A percentile compares a stretch with the other conserved stretches of the same genome.
phyloP scores from a whole-genome alignment of 2,113 vertebrate genomes.

The Lampris megalopsis region DNA sequence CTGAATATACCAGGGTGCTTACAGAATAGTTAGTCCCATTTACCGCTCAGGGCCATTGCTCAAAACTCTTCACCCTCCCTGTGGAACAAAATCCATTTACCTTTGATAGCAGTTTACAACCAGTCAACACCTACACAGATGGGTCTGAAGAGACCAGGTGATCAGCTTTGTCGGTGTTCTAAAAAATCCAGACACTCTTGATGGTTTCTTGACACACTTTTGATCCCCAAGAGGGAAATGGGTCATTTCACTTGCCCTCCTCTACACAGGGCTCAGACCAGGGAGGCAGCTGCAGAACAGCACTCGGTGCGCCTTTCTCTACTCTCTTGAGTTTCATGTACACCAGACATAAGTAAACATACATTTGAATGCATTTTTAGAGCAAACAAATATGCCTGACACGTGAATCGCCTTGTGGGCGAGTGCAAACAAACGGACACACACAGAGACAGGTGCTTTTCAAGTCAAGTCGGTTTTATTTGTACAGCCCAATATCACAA shows the following conservation, averaged over 20 bases:
- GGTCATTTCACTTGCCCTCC: background rate
- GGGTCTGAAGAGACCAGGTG: conserved; percentile 56
- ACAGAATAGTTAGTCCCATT: conserved; percentile 23
- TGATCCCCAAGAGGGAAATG: conserved; percentile 6
- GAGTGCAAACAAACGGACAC: too few species aligned
- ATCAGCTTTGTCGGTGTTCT: conserved; percentile 38
- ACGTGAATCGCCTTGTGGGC: too few species aligned
- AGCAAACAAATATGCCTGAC: too few species aligned
- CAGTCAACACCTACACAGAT: conserved; percentile 31
- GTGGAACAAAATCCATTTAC: conserved; percentile 28
- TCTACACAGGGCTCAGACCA: background rate
- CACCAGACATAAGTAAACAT: too few species aligned
- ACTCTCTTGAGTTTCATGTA: too few species aligned
- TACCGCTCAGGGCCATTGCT: conserved; percentile 32
- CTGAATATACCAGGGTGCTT: background rate
- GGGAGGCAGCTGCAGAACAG: conserved; percentile 6
- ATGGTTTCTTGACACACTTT: conserved; percentile 13
- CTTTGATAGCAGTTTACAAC: conserved; percentile 11
- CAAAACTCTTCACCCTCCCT: conserved; percentile 15
- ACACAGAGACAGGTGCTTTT: too few species aligned
- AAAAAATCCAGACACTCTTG: conserved; percentile 23
- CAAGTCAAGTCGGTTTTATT: too few species aligned
- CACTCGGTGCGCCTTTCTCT: too few species aligned
- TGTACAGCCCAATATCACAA: too few species aligned
- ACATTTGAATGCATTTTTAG: too few species aligned